A percentile compares a stretch with the other conserved stretches of the same genome.
phyloP scores from a whole-genome alignment of 2,797 vertebrate genomes.

The Ciconia nigra region DNA sequence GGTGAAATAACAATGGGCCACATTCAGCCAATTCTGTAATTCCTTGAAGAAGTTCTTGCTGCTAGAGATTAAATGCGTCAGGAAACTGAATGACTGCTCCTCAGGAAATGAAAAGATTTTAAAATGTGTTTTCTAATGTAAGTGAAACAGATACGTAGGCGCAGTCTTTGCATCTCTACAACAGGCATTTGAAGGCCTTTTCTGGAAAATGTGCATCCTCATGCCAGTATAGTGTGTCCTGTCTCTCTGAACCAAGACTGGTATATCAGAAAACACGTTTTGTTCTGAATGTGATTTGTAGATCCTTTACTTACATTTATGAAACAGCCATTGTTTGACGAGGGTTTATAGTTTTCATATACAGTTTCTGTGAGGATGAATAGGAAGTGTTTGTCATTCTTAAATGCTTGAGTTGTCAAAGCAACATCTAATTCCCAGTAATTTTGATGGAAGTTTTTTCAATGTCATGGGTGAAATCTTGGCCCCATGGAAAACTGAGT shows the following conservation, averaged over 20 bases:
- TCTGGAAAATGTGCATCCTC: background rate
- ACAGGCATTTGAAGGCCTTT: background rate
- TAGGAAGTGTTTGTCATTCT: background rate
- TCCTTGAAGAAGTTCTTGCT: background rate
- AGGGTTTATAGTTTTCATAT: background rate
- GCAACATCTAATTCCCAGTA: background rate
- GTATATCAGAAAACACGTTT: background rate
- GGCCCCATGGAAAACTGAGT: background rate
- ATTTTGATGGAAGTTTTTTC: background rate
- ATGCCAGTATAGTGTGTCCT: background rate
- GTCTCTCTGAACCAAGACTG: background rate
- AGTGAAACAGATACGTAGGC: background rate
- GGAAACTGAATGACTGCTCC: background rate
- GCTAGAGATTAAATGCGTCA: background rate
- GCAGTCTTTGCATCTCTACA: background rate
- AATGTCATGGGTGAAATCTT: background rate
- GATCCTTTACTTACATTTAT: background rate
- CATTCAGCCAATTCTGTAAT: background rate
- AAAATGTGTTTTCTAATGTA: background rate
- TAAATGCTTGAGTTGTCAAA: background rate
- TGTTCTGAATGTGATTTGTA: background rate
- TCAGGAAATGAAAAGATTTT: background rate
- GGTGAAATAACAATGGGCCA: background rate
- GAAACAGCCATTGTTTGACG: background rate
- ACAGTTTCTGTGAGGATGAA: background rate